A percentile compares a stretch with the other conserved stretches of the same genome.
Conservation (phyloP, 1,140 invertebrate species). For the Spodoptera frugiperda region DNA sequence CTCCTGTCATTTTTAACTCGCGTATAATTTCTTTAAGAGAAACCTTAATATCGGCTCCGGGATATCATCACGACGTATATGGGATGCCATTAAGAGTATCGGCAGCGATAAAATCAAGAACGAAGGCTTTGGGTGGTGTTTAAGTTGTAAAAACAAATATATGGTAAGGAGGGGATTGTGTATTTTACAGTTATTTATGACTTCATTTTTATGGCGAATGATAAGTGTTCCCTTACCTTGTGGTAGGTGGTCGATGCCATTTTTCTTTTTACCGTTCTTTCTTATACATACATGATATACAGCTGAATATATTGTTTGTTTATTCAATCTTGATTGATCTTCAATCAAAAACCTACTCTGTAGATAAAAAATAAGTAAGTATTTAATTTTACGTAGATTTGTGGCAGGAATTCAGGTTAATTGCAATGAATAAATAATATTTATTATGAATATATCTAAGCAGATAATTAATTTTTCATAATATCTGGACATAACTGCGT, state of each 20-base stretch:
- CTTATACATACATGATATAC: background rate
- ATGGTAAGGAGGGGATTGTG: constrained; percentile 28
- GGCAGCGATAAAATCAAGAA: constrained; percentile 64
- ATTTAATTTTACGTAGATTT: too few species aligned
- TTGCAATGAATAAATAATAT: too few species aligned
- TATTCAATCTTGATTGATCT: background rate
- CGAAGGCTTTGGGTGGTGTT: constrained; percentile 44
- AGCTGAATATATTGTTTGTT: background rate
- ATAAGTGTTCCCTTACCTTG: constrained; percentile 15
- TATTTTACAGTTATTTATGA: constrained; percentile 41
- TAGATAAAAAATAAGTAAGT: too few species aligned
- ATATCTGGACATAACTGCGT: background rate
- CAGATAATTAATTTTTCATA: background rate
- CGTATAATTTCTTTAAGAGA: constrained; percentile 37
- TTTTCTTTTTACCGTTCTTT: background rate
- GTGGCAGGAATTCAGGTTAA: too few species aligned
- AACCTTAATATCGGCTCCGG: constrained; percentile 37
- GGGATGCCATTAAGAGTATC: constrained; percentile 66
- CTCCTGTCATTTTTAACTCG: constrained; percentile 37
- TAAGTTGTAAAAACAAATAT: constrained; percentile 60
- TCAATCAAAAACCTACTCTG: too few species aligned
- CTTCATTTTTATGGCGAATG: constrained; percentile 42
- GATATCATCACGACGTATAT: constrained; percentile 64
- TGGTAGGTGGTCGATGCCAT: constrained; percentile 33
- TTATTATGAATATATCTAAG: background rate